Conservation (phyloP, 2,113 vertebrate species). For the Micronycteris hirsuta region DNA sequence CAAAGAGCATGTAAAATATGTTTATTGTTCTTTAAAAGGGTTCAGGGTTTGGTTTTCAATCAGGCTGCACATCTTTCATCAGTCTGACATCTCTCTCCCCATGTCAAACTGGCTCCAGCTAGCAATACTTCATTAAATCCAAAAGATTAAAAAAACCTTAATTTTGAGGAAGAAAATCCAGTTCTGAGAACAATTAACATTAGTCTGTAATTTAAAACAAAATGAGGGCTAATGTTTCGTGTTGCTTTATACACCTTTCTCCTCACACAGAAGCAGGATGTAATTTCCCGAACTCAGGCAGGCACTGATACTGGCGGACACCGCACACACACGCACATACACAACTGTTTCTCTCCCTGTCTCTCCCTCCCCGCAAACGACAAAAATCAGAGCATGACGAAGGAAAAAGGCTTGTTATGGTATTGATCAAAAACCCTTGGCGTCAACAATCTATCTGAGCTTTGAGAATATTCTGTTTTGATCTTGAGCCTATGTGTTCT, state of each 20-base stretch:
- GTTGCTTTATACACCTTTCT: conserved; percentile 58
- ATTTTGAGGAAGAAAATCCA: conserved; percentile 64
- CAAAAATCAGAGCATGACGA: conserved; percentile 28
- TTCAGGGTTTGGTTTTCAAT: conserved; percentile 67
- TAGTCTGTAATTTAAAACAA: conserved; percentile 58
- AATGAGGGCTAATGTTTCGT: conserved; percentile 29
- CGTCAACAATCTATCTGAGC: conserved; percentile 1
- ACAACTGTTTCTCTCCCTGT: background rate
- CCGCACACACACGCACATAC: background rate
- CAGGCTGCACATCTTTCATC: conserved; percentile 71
- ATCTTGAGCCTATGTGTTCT: conserved; percentile 23
- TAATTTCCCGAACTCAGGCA: conserved; percentile 45
- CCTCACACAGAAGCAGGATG: conserved; percentile 56
- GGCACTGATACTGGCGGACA: conserved; percentile 37
- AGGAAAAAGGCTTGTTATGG: conserved; percentile 52
- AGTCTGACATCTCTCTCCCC: conserved; percentile 40
- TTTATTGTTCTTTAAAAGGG: conserved; percentile 72
- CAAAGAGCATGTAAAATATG: conserved; percentile 66
- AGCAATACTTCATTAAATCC: conserved; percentile 54
- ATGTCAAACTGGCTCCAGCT: conserved; percentile 50
- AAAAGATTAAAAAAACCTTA: background rate
- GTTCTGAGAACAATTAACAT: conserved; percentile 71
- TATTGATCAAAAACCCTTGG: conserved; percentile 53
- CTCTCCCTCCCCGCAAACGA: background rate
- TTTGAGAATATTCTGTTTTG: conserved; percentile 10